phyloP scores from a whole-genome alignment of 2,888 invertebrate genomes.

The Agrilus cyanescens region DNA sequence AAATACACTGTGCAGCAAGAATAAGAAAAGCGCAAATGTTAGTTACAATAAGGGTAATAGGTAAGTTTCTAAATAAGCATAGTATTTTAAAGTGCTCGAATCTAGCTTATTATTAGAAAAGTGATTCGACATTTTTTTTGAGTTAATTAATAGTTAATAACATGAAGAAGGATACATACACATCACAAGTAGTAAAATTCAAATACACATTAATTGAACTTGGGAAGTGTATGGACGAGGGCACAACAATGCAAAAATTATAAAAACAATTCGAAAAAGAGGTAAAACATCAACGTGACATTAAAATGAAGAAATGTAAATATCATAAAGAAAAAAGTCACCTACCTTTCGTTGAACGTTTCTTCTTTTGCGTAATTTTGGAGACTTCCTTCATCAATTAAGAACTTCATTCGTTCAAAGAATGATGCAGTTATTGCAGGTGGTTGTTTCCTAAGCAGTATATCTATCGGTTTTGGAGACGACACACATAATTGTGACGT shows the following conservation, averaged over 20 bases:
- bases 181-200: constrained; percentile 1
- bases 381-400: constrained; percentile 95
- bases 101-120: too few species aligned
- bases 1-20: constrained; percentile 90
- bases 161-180: too few species aligned
- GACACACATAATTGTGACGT: constrained; percentile 86
- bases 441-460: constrained; percentile 87
- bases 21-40: constrained; percentile 22
- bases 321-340: constrained; percentile 11
- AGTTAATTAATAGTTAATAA: too few species aligned
- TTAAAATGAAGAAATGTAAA: background rate
- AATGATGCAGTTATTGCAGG: constrained; percentile 95
- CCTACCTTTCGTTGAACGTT: constrained; percentile 94
- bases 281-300: background rate
- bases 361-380: constrained; percentile 94
- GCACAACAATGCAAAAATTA: constrained; percentile 65
- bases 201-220: constrained; percentile 27
- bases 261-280: constrained; percentile 23
- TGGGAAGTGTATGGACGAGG: constrained; percentile 53
- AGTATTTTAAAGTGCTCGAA: too few species aligned
- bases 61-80: too few species aligned
- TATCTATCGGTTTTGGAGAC: constrained; percentile 91
- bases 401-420: constrained; percentile 95
- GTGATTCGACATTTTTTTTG: too few species aligned
- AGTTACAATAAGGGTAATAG: background rate